A percentile compares a stretch with the other conserved stretches of the same genome.
These are phyloP conservation scores for Timema podura DNA, from an alignment of 2,888 invertebrate genomes.

Conservation along the genomic window DNA sequence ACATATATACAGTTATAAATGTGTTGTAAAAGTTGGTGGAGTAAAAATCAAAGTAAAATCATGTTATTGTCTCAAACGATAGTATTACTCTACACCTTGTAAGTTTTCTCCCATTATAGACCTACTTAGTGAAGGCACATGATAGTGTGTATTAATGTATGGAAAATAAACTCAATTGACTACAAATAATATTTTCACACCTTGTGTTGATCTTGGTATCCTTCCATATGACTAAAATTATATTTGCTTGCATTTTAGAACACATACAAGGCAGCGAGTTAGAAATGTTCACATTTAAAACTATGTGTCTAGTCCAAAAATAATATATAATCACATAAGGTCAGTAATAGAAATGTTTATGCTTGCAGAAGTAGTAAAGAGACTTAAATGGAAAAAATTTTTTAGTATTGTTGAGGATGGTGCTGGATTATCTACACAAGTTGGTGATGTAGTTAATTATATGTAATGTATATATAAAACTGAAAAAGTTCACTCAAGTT, in stretches of 20 bases:
- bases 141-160: conserved; percentile 3
- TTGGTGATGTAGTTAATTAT: not conserved
- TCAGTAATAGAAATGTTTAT: not conserved
- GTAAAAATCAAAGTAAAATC: not conserved
- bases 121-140: not conserved
- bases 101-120: not conserved
- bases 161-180: not conserved
- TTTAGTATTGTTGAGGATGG: not conserved
- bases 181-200: not conserved
- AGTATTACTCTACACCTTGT: not conserved
- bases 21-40: not conserved
- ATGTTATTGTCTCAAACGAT: not conserved
- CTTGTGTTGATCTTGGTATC: not conserved
- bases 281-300: conserved; percentile 3
- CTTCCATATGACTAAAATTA: conserved; percentile 1
- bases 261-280: not conserved
- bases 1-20: not conserved
- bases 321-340: not conserved
- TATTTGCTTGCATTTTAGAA: not conserved
- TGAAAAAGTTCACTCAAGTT: not conserved
- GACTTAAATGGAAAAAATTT: conserved; percentile 3
- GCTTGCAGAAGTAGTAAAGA: conserved; percentile 5
- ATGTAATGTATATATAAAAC: not conserved
- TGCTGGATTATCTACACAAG: not conserved
- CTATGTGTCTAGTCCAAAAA: not conserved